Conservation (phyloP, 2,797 vertebrate species). For the Alcedo quadribrachys region DNA sequence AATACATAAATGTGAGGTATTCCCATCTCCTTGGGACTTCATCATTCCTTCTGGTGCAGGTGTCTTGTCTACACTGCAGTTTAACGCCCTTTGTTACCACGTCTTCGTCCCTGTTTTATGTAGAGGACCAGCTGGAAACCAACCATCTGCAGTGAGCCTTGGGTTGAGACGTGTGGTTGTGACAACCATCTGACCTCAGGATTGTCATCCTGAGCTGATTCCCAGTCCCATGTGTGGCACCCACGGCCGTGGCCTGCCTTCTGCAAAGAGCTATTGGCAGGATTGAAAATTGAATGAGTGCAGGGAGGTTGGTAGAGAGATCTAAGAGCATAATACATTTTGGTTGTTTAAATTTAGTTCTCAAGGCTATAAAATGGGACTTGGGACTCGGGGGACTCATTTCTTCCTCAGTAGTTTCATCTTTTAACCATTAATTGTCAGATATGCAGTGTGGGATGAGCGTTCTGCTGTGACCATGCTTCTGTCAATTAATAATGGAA, state of each 20-base stretch:
- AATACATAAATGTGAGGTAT: neutral
- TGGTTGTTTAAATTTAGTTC: conserved; percentile 54
- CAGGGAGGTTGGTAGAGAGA: neutral
- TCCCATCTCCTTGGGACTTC: neutral
- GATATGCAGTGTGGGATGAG: conserved; percentile 27
- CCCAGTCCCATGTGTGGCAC: neutral
- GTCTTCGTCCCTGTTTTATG: neutral
- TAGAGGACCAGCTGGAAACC: neutral
- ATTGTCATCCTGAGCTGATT: neutral
- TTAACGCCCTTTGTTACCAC: neutral
- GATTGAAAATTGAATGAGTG: neutral
- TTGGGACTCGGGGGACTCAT: conserved; percentile 32
- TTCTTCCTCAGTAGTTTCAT: conserved; percentile 56
- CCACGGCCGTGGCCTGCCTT: neutral
- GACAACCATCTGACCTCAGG: neutral
- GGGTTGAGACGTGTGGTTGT: conserved; percentile 1
- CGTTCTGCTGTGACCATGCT: conserved; percentile 49
- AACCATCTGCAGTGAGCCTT: conserved; percentile 20
- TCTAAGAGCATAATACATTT: conserved; percentile 46
- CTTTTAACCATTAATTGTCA: conserved; percentile 69
- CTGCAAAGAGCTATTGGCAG: neutral
- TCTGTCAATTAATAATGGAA: conserved; percentile 75
- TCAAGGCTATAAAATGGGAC: conserved; percentile 43
- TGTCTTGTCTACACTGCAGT: fast-evolving
- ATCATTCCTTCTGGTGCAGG: neutral